Conservation (phyloP, 2,113 vertebrate genomes). For the Vulpes vulpes region DNA sequence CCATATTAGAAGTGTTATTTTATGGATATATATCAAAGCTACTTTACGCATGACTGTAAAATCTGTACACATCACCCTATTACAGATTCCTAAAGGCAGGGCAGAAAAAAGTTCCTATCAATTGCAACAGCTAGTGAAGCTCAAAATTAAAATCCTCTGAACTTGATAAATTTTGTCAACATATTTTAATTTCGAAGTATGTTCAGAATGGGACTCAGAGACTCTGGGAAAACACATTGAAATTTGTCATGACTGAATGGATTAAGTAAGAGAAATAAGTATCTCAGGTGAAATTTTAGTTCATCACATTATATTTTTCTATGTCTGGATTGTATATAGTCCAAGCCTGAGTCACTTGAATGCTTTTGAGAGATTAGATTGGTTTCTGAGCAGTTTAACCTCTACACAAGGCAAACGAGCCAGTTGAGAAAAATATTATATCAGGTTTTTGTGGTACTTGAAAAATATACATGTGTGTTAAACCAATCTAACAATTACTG, state of each 20-base stretch:
- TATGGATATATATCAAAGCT: slow-evolving; percentile 74
- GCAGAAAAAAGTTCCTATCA: not conserved
- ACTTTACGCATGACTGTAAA: not conserved
- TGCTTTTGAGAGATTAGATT: slow-evolving; percentile 23
- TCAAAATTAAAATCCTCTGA: not conserved
- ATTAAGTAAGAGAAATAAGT: not conserved
- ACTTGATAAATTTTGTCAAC: not conserved
- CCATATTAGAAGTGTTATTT: slow-evolving; percentile 63
- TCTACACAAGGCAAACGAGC: not conserved
- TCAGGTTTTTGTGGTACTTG: slow-evolving; percentile 54
- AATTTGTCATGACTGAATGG: not conserved
- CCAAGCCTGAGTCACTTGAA: slow-evolving; percentile 33
- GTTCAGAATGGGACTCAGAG: not conserved
- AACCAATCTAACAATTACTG: not conserved
- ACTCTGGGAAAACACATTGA: slow-evolving; percentile 17
- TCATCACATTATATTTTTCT: not conserved
- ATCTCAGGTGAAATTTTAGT: slow-evolving; percentile 32
- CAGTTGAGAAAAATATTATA: not conserved
- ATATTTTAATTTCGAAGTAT: not conserved
- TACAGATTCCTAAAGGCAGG: not conserved
- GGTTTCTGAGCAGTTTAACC: slow-evolving; percentile 61
- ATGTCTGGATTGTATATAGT: not conserved
- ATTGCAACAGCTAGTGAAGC: not conserved
- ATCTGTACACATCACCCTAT: not conserved
- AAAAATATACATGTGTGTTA: slow-evolving; percentile 27